A percentile compares a stretch with the other conserved stretches of the same genome.
Evolutionary conservation across 2,113 vertebrate genomes (phyloP).

Genomic region (Eidolon helvum): DNA sequence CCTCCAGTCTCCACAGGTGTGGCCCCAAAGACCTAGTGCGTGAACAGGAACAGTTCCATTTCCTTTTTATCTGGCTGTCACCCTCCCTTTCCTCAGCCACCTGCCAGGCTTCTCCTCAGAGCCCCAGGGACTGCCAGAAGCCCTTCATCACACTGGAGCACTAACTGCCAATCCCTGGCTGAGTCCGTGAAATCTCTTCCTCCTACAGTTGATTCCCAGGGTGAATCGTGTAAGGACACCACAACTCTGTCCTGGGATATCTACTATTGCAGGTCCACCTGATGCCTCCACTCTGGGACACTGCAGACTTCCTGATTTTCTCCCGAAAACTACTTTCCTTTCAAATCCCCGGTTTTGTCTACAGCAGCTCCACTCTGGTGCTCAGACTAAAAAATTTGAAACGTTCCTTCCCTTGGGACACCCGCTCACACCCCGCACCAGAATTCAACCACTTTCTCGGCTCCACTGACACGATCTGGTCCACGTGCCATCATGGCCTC

Average conservation of each 20-base stretch:
- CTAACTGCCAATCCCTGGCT: not conserved
- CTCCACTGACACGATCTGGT: no score
- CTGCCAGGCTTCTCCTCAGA: not conserved
- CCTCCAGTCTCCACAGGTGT: not conserved
- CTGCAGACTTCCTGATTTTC: not conserved
- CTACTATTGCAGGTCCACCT: not conserved
- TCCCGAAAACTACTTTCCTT: not conserved
- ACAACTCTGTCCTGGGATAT: not conserved
- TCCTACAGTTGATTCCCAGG: not conserved
- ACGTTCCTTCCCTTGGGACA: not conserved
- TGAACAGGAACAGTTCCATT: not conserved
- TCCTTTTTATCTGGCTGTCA: not conserved
- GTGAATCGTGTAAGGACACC: not conserved
- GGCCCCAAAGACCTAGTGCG: not conserved
- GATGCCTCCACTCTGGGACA: not conserved
- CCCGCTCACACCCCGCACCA: not conserved
- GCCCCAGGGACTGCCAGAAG: no score
- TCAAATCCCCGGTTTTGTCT: not conserved
- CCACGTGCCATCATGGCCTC: not conserved
- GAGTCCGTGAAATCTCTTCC: not conserved
- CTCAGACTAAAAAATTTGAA: not conserved
- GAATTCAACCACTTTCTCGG: not conserved
- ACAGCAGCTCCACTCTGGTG: not conserved
- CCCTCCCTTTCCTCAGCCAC: not conserved
- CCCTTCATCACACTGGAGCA: not conserved